Evolutionary conservation across 2,888 invertebrate species (phyloP).

Genomic region (Cenopis cana): DNA sequence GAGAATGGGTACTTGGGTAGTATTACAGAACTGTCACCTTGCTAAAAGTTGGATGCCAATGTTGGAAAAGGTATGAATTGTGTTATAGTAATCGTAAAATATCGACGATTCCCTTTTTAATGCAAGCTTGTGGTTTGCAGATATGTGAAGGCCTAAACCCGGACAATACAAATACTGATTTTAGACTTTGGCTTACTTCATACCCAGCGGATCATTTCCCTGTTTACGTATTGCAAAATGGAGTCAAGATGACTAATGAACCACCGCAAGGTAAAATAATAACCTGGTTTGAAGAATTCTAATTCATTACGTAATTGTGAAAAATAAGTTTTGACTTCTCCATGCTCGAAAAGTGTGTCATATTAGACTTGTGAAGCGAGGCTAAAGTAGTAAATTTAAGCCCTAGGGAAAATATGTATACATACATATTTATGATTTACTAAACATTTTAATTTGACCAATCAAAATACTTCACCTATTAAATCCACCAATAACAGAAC

Average conservation of each 20-base stretch:
- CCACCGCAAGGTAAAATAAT: constrained; percentile 91
- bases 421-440: too few species aligned
- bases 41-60: constrained; percentile 98
- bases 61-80: constrained; percentile 90
- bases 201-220: constrained; percentile 97
- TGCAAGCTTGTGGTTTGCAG: constrained; percentile 63
- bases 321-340: too few species aligned
- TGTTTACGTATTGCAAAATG: constrained; percentile 95
- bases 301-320: too few species aligned
- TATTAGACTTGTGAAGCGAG: too few species aligned
- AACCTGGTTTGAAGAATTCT: not conserved
- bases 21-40: constrained; percentile 97
- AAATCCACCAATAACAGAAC: too few species aligned
- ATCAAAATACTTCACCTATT: too few species aligned
- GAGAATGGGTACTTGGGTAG: constrained; percentile 95
- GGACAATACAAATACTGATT: constrained; percentile 94
- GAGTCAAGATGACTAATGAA: constrained; percentile 98
- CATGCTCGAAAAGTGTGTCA: too few species aligned
- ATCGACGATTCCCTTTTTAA: not conserved
- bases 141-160: constrained; percentile 93
- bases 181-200: constrained; percentile 97
- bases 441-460: too few species aligned
- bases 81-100: not conserved
- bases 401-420: too few species aligned
- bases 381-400: too few species aligned